Base-by-base conservation (phyloP, 2,888 invertebrate genomes). In the Fabriciana adippe region DNA sequence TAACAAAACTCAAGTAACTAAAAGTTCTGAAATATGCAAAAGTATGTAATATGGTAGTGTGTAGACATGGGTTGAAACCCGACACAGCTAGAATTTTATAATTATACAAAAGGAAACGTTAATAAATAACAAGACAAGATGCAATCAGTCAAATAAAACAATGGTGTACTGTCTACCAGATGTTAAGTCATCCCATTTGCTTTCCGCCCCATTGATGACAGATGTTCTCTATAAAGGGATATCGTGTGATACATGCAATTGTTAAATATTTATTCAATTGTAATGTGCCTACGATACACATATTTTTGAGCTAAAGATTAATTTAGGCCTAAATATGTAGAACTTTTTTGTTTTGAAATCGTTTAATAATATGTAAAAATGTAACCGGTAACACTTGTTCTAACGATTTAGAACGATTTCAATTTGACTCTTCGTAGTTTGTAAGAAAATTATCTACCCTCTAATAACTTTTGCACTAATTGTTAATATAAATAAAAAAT, bases 191-290 rank as follows among this genome's bases (percentile, higher is more conserved):
- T 70, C 48, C 64, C 65, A 53, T 56, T 63, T 31, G 63, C 57
- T 65, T 67, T 65, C 67, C 70, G 70, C 70, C 56, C 67, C 64
- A 65, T 18, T 62, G 41, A n/a, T 47, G 61, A 64, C 70, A 70
- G 64, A 70, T 70, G 70, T 64, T 67, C 48, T 41, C 21, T 45
- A 26, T 56, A 63, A 45, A 59, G 54, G 35, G 55, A 63, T 62
- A 57, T 16, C 56, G 55, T 59, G 51, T 63, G 41, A 47, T 60
- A 53, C 16, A 48, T 59, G 59, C 59, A 26, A 59, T 48, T 59
- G 48, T 59, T 13, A 31, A 59, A 48, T 26, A 13, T 48, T 59
- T 41, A 41, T 41, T 41, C 8, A 41, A 41, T 41, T 41, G 35
- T 41, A 11, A 41, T 11, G 11, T 41, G 35, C 35, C 8, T 8